Evolutionary conservation across 2,888 invertebrate species (phyloP).

Genomic region (Monopis laevigella): DNA sequence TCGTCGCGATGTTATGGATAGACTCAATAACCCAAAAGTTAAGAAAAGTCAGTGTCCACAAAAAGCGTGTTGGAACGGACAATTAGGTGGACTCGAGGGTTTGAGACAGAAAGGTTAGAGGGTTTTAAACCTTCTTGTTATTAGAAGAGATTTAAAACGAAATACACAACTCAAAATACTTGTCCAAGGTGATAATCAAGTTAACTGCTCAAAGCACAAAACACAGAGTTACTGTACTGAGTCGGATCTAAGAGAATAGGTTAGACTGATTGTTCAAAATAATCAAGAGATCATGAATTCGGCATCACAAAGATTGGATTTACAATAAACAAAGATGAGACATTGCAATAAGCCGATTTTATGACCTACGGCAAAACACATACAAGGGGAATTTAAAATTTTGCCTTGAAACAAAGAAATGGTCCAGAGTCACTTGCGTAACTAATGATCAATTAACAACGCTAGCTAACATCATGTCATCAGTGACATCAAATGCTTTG

Average conservation of each 20-base stretch:
- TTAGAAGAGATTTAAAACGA: constrained; percentile 3
- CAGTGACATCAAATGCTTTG: too few species aligned
- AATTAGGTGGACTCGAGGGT: constrained; percentile 7
- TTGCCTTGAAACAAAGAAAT: background rate
- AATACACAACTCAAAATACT: constrained; percentile 8
- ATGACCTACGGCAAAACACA: background rate
- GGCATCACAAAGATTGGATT: background rate
- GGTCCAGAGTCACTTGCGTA: background rate
- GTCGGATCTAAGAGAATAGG: too few species aligned
- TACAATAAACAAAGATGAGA: background rate
- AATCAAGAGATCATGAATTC: background rate
- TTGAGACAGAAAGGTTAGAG: constrained; percentile 12
- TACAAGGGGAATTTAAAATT: too few species aligned
- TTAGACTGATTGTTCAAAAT: background rate
- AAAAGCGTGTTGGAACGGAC: constrained; percentile 4
- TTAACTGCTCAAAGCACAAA: constrained; percentile 12
- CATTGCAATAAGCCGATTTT: background rate
- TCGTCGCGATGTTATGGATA: too few species aligned
- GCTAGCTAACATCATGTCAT: too few species aligned
- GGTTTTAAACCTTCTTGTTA: constrained; percentile 7
- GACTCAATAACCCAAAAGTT: too few species aligned
- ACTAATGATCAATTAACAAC: background rate
- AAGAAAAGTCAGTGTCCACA: too few species aligned
- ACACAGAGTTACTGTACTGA: too few species aligned
- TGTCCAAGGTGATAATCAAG: constrained; percentile 12